Base-by-base conservation (phyloP, 2,888 invertebrate species). In the Melitaea athalia region DNA sequence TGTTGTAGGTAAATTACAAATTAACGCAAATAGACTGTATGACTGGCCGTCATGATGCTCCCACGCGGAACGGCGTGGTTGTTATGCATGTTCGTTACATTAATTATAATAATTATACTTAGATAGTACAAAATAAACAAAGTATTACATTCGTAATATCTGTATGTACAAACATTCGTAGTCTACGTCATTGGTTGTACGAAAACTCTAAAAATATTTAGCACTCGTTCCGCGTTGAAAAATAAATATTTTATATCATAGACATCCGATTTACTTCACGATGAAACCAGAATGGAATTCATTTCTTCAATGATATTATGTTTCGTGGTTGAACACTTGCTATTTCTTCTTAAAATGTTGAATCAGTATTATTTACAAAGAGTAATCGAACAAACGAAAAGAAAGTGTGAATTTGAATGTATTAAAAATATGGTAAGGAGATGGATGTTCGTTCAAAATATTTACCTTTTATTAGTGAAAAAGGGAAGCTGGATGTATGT, bases 171-270 rank as follows among this genome's bases (percentile, higher is more conserved):
- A 12, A 61, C 33, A 47, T 47, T 53, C 60, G 24, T 45, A 60
- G 14, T 61, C 53, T 61, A 17, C 50, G 38, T 43, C 53, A 53
- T 47, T 61, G 43, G 17, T 66, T 47, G 38, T 59, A 50, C 62
- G 45, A 67, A 43, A 38, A 70, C 62, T 64, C 67, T 50, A 61
- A 67, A 67, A 67, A 70, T 70, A 53, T 49, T 70, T 64, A 62
- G 31, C 45, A 42, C 60, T 64, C 59, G 33, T 49, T 43, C 55
- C 14, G 57, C 57, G 43, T 17, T 66, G 42, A 33, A 43, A 17
- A 67, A 70, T 67, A 67, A 67, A 70, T 67, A 59, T 67, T 67
- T 43, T 60, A 67, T 67, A 64, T 57, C 31, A 31, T n/a, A 50
- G 10, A 31, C 33, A 31, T 52, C 11, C 52, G 33, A 47, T 45